Conservation (phyloP, 2,797 vertebrate genomes). For the Sparus aurata region DNA sequence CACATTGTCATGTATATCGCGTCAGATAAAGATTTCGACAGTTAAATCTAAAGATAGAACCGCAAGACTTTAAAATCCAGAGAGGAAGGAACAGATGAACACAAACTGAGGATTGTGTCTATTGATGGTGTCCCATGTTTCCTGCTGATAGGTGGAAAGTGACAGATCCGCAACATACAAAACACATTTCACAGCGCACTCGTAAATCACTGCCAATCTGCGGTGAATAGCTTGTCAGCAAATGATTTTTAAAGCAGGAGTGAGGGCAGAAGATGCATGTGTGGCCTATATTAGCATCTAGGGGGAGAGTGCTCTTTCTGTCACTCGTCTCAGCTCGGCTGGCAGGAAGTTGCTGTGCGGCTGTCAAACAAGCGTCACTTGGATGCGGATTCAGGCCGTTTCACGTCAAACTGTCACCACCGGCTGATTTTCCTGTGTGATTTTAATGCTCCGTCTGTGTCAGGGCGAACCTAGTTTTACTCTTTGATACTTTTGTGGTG, state of each 20-base stretch:
- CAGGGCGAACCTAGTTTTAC: neutral
- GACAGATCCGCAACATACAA: neutral
- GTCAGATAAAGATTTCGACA: neutral
- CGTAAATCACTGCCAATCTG: slow-evolving; percentile 40
- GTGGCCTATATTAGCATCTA: slow-evolving; percentile 51
- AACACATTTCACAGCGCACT: neutral
- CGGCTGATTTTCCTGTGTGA: slow-evolving; percentile 12
- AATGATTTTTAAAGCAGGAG: slow-evolving; percentile 19
- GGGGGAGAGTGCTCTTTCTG: slow-evolving; percentile 43
- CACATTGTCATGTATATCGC: too few relatives aligned
- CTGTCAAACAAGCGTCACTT: slow-evolving; percentile 59
- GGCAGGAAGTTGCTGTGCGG: slow-evolving; percentile 52
- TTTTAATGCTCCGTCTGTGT: slow-evolving; percentile 35
- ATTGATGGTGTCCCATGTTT: neutral
- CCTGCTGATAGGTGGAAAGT: neutral
- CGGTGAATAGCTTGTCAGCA: slow-evolving; percentile 21
- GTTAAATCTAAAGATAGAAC: neutral
- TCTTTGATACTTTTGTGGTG: slow-evolving; percentile 16
- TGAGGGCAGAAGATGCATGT: slow-evolving; percentile 18
- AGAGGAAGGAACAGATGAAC: neutral
- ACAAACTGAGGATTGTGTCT: neutral
- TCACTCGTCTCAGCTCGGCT: slow-evolving; percentile 40
- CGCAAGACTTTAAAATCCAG: neutral
- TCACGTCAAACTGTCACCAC: slow-evolving; percentile 66
- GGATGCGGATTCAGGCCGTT: slow-evolving; percentile 31